These are phyloP conservation scores for Empidonax traillii DNA, from an alignment of 2,113 vertebrate genomes.

Conservation along the genomic window DNA sequence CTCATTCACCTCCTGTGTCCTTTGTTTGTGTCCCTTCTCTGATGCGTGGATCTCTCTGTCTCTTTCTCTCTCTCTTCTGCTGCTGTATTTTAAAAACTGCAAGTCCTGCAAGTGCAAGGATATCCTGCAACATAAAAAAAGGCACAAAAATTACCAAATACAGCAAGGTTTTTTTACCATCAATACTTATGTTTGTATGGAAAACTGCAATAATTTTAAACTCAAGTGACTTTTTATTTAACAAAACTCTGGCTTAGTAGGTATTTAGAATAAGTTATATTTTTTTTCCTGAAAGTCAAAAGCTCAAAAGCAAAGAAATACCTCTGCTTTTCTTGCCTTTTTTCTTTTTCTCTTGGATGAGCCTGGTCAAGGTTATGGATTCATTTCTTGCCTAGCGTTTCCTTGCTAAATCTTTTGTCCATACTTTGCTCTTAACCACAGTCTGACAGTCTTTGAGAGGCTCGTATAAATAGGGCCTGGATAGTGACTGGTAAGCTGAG, in stretches of 20 bases:
- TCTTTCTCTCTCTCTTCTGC: rapidly evolving
- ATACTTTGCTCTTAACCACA: neutral
- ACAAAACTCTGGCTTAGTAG: neutral
- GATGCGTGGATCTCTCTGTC: rapidly evolving
- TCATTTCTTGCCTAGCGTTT: neutral
- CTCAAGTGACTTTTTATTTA: neutral
- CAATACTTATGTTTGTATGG: neutral
- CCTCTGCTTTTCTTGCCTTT: neutral
- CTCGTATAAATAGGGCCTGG: neutral
- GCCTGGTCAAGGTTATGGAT: neutral
- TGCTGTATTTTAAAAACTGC: neutral
- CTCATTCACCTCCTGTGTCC: neutral
- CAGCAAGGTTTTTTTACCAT: neutral
- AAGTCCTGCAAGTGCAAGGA: neutral
- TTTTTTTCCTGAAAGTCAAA: neutral
- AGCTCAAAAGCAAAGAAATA: neutral
- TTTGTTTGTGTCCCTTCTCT: neutral
- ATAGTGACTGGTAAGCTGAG: neutral
- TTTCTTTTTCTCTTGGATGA: neutral
- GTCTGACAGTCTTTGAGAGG: neutral
- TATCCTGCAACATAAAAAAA: neutral
- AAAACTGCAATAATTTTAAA: neutral
- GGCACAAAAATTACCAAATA: neutral
- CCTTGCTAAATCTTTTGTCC: neutral
- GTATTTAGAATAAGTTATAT: neutral